Base-by-base conservation (phyloP, 2,113 vertebrate genomes). In the Ciconia maguari region DNA sequence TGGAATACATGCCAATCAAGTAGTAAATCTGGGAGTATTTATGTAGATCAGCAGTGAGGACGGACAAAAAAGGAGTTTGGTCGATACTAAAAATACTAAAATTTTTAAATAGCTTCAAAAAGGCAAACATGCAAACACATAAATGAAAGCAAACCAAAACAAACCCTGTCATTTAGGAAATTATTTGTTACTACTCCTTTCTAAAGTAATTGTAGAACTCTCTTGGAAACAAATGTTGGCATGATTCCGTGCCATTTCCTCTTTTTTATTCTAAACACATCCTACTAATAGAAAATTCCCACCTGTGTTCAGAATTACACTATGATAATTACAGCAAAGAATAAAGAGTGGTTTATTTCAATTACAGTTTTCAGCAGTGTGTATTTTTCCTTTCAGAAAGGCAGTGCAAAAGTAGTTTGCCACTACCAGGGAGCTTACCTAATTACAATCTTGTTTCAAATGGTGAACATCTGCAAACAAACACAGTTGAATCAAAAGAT, bases 231-330 rank as follows among this genome's bases (percentile, higher is more conserved):
- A 85, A 91, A 65, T 58, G 51, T 83, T 93, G 82, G 78, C 44
- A 77, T 44, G 21, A 74, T 69, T 96, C 83, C 29, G 62, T 74
- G 92, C 60, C 54, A 49, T 54, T 92, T 96, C 72, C n/a, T 66
- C 21, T 58, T 70, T 78, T 78, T 68, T 52, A 96, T 94, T 96
- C 55, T 88, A 95, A 89, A 94, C 52, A 71, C 51, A n/a, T 75
- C 13, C 27, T 94, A 61, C 89, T 89, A 96, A 91, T 82, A 74
- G 79, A 93, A 77, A 90, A 86, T 72, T 69, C 81, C 57, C 61
- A 79, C 89, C 82, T 80, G 64, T 68, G 54, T 51, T 91, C 72
- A 80, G 34, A 96, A 98, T 94, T 92, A 93, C 89, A 93, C 86
- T 66, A 74, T 25, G 7, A 49, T 25, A 95, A 90, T 93, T 93